A percentile compares a stretch with the other conserved stretches of the same genome.
phyloP scores from a whole-genome alignment of 2,113 vertebrate genomes.

The Leptocoma aspasia region DNA sequence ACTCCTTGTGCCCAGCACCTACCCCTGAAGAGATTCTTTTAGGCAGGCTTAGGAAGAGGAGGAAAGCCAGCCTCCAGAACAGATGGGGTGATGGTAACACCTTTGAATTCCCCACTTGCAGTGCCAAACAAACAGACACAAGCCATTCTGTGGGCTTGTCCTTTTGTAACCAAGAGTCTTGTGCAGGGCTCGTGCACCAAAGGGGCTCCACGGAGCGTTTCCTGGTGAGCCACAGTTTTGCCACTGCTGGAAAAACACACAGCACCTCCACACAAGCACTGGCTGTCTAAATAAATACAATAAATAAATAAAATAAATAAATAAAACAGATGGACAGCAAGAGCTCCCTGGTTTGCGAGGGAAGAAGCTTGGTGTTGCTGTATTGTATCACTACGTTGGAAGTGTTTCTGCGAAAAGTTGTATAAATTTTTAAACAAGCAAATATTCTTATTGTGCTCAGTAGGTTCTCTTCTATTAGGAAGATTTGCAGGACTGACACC shows the following conservation, averaged over 20 bases:
- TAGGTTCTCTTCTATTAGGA: background rate
- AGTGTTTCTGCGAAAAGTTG: background rate
- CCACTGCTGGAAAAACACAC: background rate
- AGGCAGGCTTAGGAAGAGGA: background rate
- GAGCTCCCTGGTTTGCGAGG: background rate
- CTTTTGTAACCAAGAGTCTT: background rate
- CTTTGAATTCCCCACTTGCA: background rate
- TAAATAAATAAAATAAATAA: no score
- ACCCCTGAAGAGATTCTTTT: background rate
- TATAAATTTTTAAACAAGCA: constrained; percentile 43
- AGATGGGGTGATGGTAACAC: background rate
- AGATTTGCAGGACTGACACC: background rate
- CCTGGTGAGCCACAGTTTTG: background rate
- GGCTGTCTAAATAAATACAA: no score
- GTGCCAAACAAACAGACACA: background rate
- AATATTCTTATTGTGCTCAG: constrained; percentile 25
- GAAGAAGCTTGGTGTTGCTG: background rate
- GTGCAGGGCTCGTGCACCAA: background rate
- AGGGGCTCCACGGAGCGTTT: accelerated
- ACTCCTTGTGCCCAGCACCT: background rate
- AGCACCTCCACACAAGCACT: background rate
- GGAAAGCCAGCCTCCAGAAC: background rate
- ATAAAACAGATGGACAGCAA: background rate
- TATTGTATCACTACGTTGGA: background rate
- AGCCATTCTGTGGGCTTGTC: background rate